Conservation (phyloP, 2,797 vertebrate species). For the Etheostoma perlongum region DNA sequence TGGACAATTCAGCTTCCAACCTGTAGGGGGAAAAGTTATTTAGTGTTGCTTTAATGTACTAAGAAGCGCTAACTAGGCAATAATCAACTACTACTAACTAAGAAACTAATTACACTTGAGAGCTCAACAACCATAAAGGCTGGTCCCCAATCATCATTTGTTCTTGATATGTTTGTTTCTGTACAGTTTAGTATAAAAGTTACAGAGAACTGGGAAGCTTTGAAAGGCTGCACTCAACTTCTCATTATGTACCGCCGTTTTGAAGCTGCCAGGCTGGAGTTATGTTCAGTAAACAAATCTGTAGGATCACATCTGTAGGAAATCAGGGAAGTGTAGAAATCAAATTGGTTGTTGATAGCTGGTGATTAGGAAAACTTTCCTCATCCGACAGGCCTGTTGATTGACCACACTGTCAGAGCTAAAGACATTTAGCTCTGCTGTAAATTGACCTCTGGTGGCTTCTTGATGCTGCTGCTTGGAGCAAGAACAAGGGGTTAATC, state of each 20-base stretch:
- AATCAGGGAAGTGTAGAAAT: constrained; percentile 46
- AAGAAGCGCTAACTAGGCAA: neutral
- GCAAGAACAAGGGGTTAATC: constrained; percentile 11
- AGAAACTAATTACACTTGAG: constrained; percentile 11
- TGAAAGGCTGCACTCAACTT: constrained; percentile 55
- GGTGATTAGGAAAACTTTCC: constrained; percentile 34
- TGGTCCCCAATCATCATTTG: constrained; percentile 3
- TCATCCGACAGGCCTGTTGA: constrained; percentile 36
- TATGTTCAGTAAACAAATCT: constrained; percentile 55
- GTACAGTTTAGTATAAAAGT: constrained; percentile 33
- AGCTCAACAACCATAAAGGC: constrained; percentile 28
- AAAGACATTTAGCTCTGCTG: constrained; percentile 7
- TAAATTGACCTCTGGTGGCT: constrained; percentile 1
- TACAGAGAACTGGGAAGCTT: constrained; percentile 19
- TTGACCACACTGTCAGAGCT: neutral
- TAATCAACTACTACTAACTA: constrained; percentile 9
- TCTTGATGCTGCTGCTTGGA: constrained; percentile 2
- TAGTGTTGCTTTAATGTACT: neutral
- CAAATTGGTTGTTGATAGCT: constrained; percentile 32
- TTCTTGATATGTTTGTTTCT: constrained; percentile 40
- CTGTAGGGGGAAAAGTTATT: too few species aligned
- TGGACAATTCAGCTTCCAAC: too few species aligned
- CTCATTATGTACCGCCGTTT: constrained; percentile 50
- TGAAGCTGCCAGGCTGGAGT: constrained; percentile 27
- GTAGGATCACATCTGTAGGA: constrained; percentile 57